Evolutionary conservation across 2,888 invertebrate genomes (phyloP).

Genomic region (Watsonalla binaria): DNA sequence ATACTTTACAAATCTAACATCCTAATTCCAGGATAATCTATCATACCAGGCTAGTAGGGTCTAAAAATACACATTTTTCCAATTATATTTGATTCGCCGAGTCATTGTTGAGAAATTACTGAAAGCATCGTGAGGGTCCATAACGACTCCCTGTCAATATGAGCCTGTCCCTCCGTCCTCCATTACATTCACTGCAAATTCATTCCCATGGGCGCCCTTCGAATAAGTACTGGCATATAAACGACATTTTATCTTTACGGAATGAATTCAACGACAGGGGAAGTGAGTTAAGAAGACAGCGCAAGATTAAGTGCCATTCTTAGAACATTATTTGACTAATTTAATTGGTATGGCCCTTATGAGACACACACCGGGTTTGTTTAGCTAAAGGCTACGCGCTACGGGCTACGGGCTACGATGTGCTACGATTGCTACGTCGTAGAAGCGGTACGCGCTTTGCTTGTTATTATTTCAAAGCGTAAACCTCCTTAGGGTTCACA

Average conservation of each 20-base stretch:
- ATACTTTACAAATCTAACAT: neutral
- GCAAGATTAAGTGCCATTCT: too few relatives aligned
- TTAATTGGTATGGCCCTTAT: too few relatives aligned
- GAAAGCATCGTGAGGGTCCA: conserved; percentile 3
- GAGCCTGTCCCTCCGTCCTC: conserved; percentile 1
- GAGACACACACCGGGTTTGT: too few relatives aligned
- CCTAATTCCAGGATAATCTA: neutral
- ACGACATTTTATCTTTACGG: conserved; percentile 1
- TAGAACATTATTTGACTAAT: too few relatives aligned
- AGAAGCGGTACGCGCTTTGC: too few relatives aligned
- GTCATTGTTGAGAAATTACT: conserved; percentile 2
- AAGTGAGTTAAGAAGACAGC: neutral
- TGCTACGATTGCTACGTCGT: too few relatives aligned
- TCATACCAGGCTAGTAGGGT: neutral
- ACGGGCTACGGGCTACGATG: too few relatives aligned
- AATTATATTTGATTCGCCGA: conserved; percentile 1
- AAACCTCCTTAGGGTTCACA: too few relatives aligned
- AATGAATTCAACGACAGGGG: neutral
- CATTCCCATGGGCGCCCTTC: conserved; percentile 1
- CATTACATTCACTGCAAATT: conserved; percentile 2
- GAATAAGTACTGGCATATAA: conserved; percentile 3
- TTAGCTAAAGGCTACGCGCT: too few relatives aligned
- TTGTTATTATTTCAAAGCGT: too few relatives aligned
- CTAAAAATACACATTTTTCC: neutral
- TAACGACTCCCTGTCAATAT: conserved; percentile 3